Evolutionary conservation across 1,140 invertebrate genomes (phyloP).

Genomic region (Papilio machaon): DNA sequence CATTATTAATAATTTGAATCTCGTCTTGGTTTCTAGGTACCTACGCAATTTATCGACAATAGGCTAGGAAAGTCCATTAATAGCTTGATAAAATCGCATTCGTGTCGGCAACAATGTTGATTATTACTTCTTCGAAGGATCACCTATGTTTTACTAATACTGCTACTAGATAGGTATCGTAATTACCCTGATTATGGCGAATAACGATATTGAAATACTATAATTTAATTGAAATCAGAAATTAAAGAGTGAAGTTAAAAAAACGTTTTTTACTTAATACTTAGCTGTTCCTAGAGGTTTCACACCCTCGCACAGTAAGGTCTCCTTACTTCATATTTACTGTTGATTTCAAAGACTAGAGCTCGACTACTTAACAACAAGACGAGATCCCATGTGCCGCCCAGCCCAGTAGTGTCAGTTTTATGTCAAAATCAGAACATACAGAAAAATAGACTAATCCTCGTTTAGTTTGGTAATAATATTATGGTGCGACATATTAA

Average conservation of each 20-base stretch:
- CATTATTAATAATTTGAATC: not conserved
- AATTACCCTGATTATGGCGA: not conserved
- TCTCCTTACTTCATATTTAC: no score
- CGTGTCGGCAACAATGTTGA: slow-evolving; percentile 31
- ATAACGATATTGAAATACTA: not conserved
- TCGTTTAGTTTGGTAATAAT: no score
- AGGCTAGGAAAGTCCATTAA: not conserved
- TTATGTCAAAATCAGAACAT: no score
- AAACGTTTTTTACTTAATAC: no score
- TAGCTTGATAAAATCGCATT: slow-evolving; percentile 25
- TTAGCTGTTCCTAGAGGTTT: no score
- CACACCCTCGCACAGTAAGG: no score
- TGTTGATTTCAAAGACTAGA: no score
- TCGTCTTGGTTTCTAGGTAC: not conserved
- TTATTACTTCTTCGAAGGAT: slow-evolving; percentile 12
- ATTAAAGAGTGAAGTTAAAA: not conserved
- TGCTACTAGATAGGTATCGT: not conserved
- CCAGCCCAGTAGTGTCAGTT: no score
- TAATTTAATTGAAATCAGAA: not conserved
- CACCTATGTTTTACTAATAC: slow-evolving; percentile 8
- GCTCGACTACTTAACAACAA: no score
- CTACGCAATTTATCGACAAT: slow-evolving; percentile 19
- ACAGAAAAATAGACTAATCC: no score
- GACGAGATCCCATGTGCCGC: no score
- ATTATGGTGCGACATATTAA: no score